These are phyloP conservation scores for Lateolabrax maculatus DNA, from an alignment of 2,797 vertebrate species.

Conservation along the genomic window DNA sequence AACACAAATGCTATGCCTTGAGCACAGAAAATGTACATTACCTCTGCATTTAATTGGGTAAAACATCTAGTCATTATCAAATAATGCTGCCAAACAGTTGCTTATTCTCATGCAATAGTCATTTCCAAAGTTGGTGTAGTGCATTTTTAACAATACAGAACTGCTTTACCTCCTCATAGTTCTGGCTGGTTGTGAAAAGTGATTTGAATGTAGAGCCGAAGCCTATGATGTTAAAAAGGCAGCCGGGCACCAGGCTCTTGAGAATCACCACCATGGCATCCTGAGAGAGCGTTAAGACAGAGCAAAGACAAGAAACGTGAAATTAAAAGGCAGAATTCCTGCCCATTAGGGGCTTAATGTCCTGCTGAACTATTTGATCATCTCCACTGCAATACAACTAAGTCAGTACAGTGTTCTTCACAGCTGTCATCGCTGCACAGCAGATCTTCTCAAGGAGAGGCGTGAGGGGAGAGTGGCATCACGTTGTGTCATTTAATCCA, in stretches of 20 bases:
- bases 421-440: neutral
- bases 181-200: slow-evolving; percentile 91
- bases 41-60: neutral
- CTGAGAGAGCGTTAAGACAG: slow-evolving; percentile 78
- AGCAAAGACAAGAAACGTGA: slow-evolving; percentile 5
- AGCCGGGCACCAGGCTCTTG: slow-evolving; percentile 93
- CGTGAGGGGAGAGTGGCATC: neutral
- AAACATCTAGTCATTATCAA: neutral
- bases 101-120: too few species aligned
- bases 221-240: slow-evolving; percentile 93
- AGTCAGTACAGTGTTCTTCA: neutral
- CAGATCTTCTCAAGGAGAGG: slow-evolving; percentile 18
- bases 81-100: too few species aligned
- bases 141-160: neutral
- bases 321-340: neutral
- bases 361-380: slow-evolving; percentile 5
- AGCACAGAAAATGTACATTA: neutral
- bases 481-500: slow-evolving; percentile 21
- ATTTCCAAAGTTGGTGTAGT: neutral
- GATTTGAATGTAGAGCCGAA: slow-evolving; percentile 95
- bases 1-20: neutral
- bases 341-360: slow-evolving; percentile 27
- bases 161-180: slow-evolving; percentile 90
- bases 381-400: neutral
- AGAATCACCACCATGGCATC: slow-evolving; percentile 93